phyloP scores from a whole-genome alignment of 2,888 invertebrate species.

The Agonopterix arenella region DNA sequence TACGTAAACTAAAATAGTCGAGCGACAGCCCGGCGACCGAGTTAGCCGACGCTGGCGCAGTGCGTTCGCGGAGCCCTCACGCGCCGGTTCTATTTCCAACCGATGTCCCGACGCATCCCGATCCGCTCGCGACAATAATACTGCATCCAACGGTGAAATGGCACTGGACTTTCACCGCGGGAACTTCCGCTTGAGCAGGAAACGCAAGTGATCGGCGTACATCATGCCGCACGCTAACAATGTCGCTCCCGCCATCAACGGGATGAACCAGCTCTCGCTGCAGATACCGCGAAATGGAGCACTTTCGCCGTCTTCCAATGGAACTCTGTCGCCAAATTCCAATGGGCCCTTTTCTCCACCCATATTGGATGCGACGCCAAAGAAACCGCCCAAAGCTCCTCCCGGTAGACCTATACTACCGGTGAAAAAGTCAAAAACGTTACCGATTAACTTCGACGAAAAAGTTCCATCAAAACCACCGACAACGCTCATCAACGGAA shows the following conservation, averaged over 20 bases:
- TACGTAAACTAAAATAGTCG: slow-evolving; percentile 74
- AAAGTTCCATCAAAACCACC: slow-evolving; percentile 48
- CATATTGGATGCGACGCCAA: slow-evolving; percentile 55
- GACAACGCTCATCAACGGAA: slow-evolving; percentile 45
- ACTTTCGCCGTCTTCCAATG: slow-evolving; percentile 28
- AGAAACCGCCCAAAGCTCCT: slow-evolving; percentile 65
- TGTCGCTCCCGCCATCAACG: slow-evolving; percentile 23
- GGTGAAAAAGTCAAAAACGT: slow-evolving; percentile 63
- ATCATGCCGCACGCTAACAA: slow-evolving; percentile 52
- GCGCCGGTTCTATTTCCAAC: slow-evolving; percentile 74
- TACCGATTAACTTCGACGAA: slow-evolving; percentile 65
- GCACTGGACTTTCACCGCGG: slow-evolving; percentile 64
- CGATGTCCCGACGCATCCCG: slow-evolving; percentile 61
- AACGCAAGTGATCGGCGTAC: slow-evolving; percentile 49
- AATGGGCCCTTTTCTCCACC: slow-evolving; percentile 60
- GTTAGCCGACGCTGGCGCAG: slow-evolving; percentile 58
- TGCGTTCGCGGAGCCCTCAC: slow-evolving; percentile 67
- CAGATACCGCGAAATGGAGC: slow-evolving; percentile 48
- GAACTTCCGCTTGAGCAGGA: slow-evolving; percentile 62
- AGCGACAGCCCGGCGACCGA: slow-evolving; percentile 72
- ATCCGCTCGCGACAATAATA: slow-evolving; percentile 57
- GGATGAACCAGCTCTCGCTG: slow-evolving; percentile 41
- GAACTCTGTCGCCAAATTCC: slow-evolving; percentile 39
- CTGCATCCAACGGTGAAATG: slow-evolving; percentile 64
- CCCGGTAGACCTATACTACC: slow-evolving; percentile 54